Conservation (phyloP, 2,113 vertebrate genomes). For the Aphelocoma coerulescens region DNA sequence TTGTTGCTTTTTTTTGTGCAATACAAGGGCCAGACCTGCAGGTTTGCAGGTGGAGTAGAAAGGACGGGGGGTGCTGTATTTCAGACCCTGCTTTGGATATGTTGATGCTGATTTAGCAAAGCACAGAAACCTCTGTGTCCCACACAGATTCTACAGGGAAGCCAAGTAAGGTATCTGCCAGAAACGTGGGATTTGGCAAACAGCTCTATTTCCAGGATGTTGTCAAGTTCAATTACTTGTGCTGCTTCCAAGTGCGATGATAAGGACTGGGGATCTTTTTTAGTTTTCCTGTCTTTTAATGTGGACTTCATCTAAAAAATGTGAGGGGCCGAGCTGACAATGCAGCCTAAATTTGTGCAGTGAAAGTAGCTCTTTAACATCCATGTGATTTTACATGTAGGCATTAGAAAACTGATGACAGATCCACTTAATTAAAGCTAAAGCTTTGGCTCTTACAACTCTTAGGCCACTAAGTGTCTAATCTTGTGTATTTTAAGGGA, state of each 20-base stretch:
- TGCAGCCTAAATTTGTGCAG: not conserved
- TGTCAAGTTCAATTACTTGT: not conserved
- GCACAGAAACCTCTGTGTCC: not conserved
- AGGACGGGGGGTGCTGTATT: not conserved
- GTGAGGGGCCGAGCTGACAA: not conserved
- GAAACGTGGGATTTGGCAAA: not conserved
- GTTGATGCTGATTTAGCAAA: not conserved
- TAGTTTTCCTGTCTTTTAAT: not conserved
- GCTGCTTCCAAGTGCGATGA: not conserved
- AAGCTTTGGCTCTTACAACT: not conserved
- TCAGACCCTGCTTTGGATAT: not conserved
- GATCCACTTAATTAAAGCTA: not conserved
- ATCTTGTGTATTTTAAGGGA: not conserved
- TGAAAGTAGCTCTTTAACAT: not conserved
- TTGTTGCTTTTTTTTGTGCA: accelerated
- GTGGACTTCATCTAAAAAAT: not conserved
- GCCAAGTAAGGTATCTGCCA: not conserved
- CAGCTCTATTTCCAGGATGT: not conserved
- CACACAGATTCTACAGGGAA: not conserved
- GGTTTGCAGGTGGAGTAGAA: not conserved
- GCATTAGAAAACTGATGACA: not conserved
- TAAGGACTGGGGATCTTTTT: not conserved
- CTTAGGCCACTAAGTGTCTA: not conserved
- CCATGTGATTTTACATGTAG: accelerated
- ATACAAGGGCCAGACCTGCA: not conserved